Evolutionary conservation across 2,797 vertebrate species (phyloP).

Genomic region (Crocodylus rhombifer): DNA sequence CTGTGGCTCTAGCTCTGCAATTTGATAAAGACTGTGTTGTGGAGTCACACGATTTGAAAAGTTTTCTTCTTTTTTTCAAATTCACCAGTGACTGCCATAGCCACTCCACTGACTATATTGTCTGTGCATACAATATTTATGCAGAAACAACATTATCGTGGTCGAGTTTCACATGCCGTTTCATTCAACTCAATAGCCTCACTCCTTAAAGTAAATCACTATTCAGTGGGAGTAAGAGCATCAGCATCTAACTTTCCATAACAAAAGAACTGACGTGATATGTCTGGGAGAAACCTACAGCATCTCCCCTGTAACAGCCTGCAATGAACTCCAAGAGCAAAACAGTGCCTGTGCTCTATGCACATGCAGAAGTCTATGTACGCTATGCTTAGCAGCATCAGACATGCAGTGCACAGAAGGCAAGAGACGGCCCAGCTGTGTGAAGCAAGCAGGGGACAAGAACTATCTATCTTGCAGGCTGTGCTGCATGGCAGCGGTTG

Average conservation of each 20-base stretch:
- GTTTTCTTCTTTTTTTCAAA: constrained; percentile 39
- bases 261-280: not conserved
- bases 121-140: constrained; percentile 23
- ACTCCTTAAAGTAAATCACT: not conserved
- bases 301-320: not conserved
- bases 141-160: constrained; percentile 24
- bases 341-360: not conserved
- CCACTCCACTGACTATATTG: constrained; percentile 29
- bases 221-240: not conserved
- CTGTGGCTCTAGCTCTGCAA: not conserved
- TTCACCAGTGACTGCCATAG: constrained; percentile 36
- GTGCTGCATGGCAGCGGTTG: too few relatives aligned
- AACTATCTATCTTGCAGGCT: too few relatives aligned
- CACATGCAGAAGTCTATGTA: not conserved
- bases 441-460: too few relatives aligned
- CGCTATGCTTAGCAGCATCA: not conserved
- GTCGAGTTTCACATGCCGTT: not conserved
- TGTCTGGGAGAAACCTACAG: not conserved
- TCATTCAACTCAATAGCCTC: not conserved
- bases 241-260: too few relatives aligned
- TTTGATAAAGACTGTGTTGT: constrained; percentile 38
- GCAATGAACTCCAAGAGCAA: not conserved
- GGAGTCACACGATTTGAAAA: constrained; percentile 39
- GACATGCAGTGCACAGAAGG: not conserved
- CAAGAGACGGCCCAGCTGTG: not conserved